Evolutionary conservation across 2,113 vertebrate genomes (phyloP), one percentile per base, ranked within the genome.

Genomic region (Thymallus thymallus): DNA sequence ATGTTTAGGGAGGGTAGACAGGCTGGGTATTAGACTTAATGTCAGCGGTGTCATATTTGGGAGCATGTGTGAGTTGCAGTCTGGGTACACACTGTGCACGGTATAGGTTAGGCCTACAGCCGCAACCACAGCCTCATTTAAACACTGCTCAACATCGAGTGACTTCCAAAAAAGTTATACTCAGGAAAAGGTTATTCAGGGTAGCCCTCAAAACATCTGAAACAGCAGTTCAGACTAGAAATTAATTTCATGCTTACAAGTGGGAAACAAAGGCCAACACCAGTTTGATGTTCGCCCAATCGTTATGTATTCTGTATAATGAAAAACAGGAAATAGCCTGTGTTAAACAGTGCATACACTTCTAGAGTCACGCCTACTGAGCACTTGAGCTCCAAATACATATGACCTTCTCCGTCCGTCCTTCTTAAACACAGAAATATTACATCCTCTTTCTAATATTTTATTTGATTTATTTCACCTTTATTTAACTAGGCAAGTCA

Each of bases 361-460:
- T 9, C 9, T 10, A 41, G 35, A 12, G 35, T 41, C 35, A 41
- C 35, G 10, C 35, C n/a, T 60, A 60, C 65, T 41, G 20, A 62
- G 18, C 65, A 14, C 69, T 80, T 2, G 29, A 26, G 75, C 65
- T 65, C 26, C 3, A 78, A 73, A 63, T 72, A 67, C 51, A 13
- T 65, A 67, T 75, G 77, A 81, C 80, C 76, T n/a, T 22, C 56
- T 48, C 0, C 29, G 63, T 60, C 12, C 12, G 46, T 10, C 6
- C 16, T 80, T 87, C 87, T 88, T 87, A 85, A 90, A 87, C 89
- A 91, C 80, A 82, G 79, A 82, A 24, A 64, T 3, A 79, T 82
- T 60, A 24, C 29, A 76, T 82, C 74, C n/a, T 69, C 79, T n/a
- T 13, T 22, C 20, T 41, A 41, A 3, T 10, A 60, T 60, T n/a